Percentiles rank a stretch among this genome's conserved stretches.
Conservation (phyloP, 2,113 vertebrate genomes). For the Burhinus oedicnemus region DNA sequence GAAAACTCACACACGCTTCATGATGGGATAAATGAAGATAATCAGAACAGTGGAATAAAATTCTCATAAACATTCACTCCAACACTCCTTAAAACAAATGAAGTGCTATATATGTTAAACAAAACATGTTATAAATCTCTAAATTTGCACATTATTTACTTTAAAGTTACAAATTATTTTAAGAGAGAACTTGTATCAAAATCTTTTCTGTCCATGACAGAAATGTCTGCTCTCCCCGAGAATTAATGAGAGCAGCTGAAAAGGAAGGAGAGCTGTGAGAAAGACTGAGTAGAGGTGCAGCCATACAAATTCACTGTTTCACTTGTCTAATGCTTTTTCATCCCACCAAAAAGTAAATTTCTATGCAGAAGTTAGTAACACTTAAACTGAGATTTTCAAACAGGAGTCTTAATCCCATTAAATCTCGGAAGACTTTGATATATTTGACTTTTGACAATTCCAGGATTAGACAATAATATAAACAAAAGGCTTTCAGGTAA, state of each 20-base stretch:
- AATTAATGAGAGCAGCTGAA: neutral
- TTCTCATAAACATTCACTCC: neutral
- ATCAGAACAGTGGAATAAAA: neutral
- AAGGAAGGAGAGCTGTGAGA: neutral
- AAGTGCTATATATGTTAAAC: neutral
- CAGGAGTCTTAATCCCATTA: no score
- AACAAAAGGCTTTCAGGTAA: no score
- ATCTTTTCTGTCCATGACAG: neutral
- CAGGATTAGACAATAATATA: no score
- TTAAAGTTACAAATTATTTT: neutral
- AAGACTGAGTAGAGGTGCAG: neutral
- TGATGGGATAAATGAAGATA: neutral
- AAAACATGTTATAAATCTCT: fast-evolving
- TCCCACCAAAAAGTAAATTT: neutral
- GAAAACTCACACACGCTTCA: neutral
- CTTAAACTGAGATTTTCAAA: no score
- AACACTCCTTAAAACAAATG: neutral
- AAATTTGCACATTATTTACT: neutral
- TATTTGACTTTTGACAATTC: no score
- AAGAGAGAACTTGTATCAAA: neutral
- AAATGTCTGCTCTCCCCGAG: neutral
- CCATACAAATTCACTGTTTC: neutral
- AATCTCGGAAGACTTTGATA: no score
- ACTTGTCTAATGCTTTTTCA: neutral
- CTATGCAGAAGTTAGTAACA: no score